Conservation (phyloP, 2,113 vertebrate genomes). For the Carassius carassius region DNA sequence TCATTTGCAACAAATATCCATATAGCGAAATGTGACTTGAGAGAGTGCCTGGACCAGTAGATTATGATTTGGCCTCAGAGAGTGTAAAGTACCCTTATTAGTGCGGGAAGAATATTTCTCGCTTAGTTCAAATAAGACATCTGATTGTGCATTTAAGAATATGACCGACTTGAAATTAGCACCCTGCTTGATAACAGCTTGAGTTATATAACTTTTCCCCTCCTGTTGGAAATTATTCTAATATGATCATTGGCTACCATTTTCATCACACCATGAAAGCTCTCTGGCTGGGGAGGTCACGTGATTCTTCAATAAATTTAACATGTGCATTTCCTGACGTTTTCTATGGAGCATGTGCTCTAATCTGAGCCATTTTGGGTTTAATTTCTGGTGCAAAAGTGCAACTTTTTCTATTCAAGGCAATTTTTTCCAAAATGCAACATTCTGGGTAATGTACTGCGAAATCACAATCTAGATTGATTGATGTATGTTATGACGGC, state of each 20-base stretch:
- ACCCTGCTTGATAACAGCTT: conserved; percentile 38
- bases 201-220: background rate
- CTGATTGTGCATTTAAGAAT: conserved; percentile 20
- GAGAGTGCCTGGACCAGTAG: conserved; percentile 19
- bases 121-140: conserved; percentile 15
- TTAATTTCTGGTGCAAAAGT: background rate
- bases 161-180: conserved; percentile 30
- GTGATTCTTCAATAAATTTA: background rate
- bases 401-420: background rate
- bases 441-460: background rate
- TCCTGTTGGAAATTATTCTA: conserved; percentile 25
- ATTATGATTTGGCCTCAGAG: conserved; percentile 23
- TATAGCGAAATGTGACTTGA: conserved; percentile 15
- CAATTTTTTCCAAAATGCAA: background rate
- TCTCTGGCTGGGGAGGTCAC: background rate
- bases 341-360: background rate
- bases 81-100: conserved; percentile 22
- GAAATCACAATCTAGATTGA: conserved; percentile 6
- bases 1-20: conserved; percentile 10
- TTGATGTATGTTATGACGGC: background rate
- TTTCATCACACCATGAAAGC: conserved; percentile 3
- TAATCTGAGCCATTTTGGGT: background rate
- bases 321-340: background rate
- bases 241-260: conserved; percentile 11
- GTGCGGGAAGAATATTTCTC: background rate